Conservation (phyloP, 2,113 vertebrate species). For the Bagarius yarrelli region DNA sequence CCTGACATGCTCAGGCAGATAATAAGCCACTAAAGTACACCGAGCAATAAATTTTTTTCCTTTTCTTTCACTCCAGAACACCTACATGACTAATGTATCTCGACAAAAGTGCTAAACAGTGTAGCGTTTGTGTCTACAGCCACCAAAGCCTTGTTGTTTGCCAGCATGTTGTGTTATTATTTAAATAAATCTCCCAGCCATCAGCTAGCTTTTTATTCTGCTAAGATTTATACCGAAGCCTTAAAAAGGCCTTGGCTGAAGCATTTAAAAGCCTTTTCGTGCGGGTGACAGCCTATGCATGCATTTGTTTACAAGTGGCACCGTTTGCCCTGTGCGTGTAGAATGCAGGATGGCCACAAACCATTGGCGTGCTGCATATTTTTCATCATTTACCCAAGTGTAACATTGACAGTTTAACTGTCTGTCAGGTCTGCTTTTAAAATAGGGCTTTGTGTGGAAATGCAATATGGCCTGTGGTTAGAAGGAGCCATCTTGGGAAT, state of each 20-base stretch:
- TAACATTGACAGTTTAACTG: conserved; percentile 42
- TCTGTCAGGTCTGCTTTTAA: conserved; percentile 39
- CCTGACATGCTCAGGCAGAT: not conserved
- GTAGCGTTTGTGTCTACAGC: not conserved
- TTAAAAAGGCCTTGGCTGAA: conserved; percentile 19
- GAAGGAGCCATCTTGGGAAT: conserved; percentile 46
- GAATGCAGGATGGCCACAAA: conserved; percentile 32
- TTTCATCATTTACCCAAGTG: conserved; percentile 36
- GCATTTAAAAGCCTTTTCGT: conserved; percentile 26
- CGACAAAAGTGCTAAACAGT: conserved; percentile 8
- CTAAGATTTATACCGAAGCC: conserved; percentile 22
- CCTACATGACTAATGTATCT: conserved; percentile 13
- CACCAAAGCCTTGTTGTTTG: conserved; percentile 7
- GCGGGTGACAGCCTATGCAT: conserved; percentile 35
- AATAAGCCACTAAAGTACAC: not conserved
- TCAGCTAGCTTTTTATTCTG: conserved; percentile 20
- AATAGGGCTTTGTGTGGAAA: conserved; percentile 41
- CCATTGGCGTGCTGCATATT: conserved; percentile 26
- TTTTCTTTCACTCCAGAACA: not conserved
- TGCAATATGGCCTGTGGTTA: conserved; percentile 41
- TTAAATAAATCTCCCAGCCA: conserved; percentile 43
- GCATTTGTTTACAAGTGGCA: conserved; percentile 41
- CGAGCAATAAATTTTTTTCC: not conserved
- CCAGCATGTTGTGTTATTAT: conserved; percentile 33
- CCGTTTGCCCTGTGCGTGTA: conserved; percentile 43